Percentiles rank a stretch among this genome's conserved stretches.
phyloP scores from a whole-genome alignment of 2,113 vertebrate genomes.

The Epinephelus cyanopodus region DNA sequence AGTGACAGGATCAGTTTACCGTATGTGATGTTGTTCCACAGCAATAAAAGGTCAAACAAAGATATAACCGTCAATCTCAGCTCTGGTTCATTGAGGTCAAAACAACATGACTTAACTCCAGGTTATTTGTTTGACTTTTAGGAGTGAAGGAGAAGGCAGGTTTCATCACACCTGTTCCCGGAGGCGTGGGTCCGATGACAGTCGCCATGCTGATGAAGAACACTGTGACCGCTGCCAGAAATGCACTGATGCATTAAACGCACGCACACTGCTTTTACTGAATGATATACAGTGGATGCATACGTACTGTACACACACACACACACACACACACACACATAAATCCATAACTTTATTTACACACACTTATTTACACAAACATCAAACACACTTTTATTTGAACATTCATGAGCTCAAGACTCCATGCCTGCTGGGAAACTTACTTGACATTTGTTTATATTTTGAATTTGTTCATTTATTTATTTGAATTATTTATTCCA shows the following conservation, averaged over 20 bases:
- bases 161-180: constrained; percentile 92
- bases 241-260: constrained; percentile 86
- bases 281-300: constrained; percentile 14
- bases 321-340: not conserved
- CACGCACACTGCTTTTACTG: constrained; percentile 6
- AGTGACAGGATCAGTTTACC: not conserved
- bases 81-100: not conserved
- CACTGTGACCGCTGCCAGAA: constrained; percentile 89
- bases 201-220: constrained; percentile 95
- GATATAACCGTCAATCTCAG: not conserved
- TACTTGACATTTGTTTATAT: constrained; percentile 65
- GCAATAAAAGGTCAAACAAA: not conserved
- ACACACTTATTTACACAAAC: constrained; percentile 17
- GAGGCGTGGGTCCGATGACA: constrained; percentile 94
- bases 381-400: constrained; percentile 53
- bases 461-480: constrained; percentile 53
- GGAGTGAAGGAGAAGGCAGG: constrained; percentile 92
- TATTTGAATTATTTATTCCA: constrained; percentile 70
- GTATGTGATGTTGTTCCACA: not conserved
- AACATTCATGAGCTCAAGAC: constrained; percentile 49
- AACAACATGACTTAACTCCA: not conserved
- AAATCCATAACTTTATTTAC: constrained; percentile 1
- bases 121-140: constrained; percentile 72
- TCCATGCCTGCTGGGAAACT: constrained; percentile 69
- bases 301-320: constrained; percentile 10